Evolutionary conservation across 2,797 vertebrate species (phyloP), one percentile per base, ranked within the genome.

Genomic region (Poeciliopsis paucimaculata): DNA sequence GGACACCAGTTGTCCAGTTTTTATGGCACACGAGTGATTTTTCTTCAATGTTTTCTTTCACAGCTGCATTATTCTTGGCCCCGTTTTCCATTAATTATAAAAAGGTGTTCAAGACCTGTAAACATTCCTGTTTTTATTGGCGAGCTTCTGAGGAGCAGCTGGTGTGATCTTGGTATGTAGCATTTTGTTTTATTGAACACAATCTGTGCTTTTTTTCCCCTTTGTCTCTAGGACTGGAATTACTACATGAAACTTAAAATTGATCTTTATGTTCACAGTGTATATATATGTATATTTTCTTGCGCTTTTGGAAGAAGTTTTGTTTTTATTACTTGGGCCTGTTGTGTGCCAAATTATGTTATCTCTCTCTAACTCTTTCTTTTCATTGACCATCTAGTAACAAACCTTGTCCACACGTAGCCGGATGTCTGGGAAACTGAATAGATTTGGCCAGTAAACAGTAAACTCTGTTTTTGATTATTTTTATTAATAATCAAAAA

Each of bases 11-110:
- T 71, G 26, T 66, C 79, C 84, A 84, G 72, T 76, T 86, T 71
- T 75, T 73, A 91, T 91, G 90, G 90, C 90, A 92, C 91, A 87
- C 53, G 51, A 80, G 84, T 84, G 84, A 77, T 45, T 86, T 64
- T 64, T 62, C 16, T 36, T 66, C 34, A 66, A 10, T 26, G 36
- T 68, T 26, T 41, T 68, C 64, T 86, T 84, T 88, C 79, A 84
- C 83, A 84, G 85, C 86, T 84, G 64, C 9, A 0, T 85, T 70
- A 72, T 47, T 88, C 57, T 77, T 43, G 57, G 79, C 68, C 73
- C n/a, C 73, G 36, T 31, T 73, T 82, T 78, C 73, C 76, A 23
- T 81, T 4, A 9, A 75, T 83, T 26, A 68, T 64, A 31, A 83
- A 80, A 72, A 64, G 53, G 39, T 47, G 45, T 71, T 51, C 20